A percentile compares a stretch with the other conserved stretches of the same genome.
Conservation (phyloP, 2,113 vertebrate species). For the Anolis carolinensis region DNA sequence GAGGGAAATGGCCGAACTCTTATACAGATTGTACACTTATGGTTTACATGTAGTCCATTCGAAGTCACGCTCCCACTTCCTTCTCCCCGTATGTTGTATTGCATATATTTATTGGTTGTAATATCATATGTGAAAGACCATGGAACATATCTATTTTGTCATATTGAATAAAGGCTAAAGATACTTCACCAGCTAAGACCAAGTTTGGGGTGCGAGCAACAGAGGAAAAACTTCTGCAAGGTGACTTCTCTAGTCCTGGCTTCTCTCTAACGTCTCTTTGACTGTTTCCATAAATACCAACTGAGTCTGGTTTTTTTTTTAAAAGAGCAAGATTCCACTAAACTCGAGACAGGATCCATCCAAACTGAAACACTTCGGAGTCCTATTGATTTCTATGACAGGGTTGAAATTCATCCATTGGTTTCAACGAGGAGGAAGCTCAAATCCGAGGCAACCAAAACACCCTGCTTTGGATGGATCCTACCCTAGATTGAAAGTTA, state of each 20-base stretch:
- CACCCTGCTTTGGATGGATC: background rate
- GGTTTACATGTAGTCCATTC: slow-evolving; percentile 53
- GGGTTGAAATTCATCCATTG: background rate
- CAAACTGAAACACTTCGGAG: too few relatives aligned
- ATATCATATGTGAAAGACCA: slow-evolving; percentile 56
- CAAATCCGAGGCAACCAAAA: background rate
- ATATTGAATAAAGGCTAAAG: slow-evolving; percentile 74
- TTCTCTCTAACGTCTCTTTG: background rate
- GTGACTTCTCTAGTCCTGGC: background rate
- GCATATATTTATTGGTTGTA: slow-evolving; percentile 74
- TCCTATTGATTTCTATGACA: background rate
- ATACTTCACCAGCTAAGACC: slow-evolving; percentile 12
- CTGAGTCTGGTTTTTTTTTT: background rate
- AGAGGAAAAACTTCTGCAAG: background rate
- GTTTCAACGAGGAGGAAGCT: background rate
- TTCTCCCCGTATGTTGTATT: slow-evolving; percentile 31
- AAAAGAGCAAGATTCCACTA: background rate
- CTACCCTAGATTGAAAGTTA: background rate
- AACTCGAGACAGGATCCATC: background rate
- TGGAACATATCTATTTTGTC: slow-evolving; percentile 78
- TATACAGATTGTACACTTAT: slow-evolving; percentile 54
- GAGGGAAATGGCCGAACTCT: slow-evolving; percentile 38
- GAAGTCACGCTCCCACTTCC: slow-evolving; percentile 30
- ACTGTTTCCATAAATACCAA: too few relatives aligned
- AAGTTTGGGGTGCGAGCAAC: background rate